Conservation (phyloP, 1,140 invertebrate species). For the Saccostrea echinata region DNA sequence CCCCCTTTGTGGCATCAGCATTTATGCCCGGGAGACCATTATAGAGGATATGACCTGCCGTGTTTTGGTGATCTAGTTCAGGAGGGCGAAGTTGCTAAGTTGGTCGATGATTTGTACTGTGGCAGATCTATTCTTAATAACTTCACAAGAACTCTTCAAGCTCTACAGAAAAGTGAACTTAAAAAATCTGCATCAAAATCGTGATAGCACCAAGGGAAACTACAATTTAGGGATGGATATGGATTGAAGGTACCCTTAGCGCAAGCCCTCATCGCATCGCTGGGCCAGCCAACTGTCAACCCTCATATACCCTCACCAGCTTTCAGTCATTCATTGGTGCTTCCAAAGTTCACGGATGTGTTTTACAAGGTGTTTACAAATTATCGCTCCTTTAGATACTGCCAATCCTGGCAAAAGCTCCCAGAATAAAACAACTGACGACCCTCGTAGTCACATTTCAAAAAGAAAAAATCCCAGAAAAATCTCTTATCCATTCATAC, state of each 20-base stretch:
- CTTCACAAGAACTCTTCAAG: too few species aligned
- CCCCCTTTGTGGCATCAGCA: too few species aligned
- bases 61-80: constrained; percentile 43
- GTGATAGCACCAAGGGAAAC: neutral
- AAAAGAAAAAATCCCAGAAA: constrained; percentile 31
- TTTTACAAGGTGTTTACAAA: neutral
- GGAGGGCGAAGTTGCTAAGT: constrained; percentile 56
- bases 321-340: constrained; percentile 52
- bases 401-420: constrained; percentile 40
- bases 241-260: neutral
- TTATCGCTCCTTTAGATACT: neutral
- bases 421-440: neutral
- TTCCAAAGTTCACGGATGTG: constrained; percentile 39
- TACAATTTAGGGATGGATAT: neutral
- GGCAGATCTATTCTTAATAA: constrained; percentile 34
- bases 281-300: constrained; percentile 6
- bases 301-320: constrained; percentile 18
- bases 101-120: constrained; percentile 57
- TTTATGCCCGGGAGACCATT: too few species aligned
- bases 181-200: neutral
- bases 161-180: too few species aligned
- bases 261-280: constrained; percentile 46
- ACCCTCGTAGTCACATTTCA: neutral
- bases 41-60: constrained; percentile 55
- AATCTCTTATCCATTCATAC: neutral